phyloP scores from a whole-genome alignment of 2,797 vertebrate genomes.

The Phylloscopus collybita region DNA sequence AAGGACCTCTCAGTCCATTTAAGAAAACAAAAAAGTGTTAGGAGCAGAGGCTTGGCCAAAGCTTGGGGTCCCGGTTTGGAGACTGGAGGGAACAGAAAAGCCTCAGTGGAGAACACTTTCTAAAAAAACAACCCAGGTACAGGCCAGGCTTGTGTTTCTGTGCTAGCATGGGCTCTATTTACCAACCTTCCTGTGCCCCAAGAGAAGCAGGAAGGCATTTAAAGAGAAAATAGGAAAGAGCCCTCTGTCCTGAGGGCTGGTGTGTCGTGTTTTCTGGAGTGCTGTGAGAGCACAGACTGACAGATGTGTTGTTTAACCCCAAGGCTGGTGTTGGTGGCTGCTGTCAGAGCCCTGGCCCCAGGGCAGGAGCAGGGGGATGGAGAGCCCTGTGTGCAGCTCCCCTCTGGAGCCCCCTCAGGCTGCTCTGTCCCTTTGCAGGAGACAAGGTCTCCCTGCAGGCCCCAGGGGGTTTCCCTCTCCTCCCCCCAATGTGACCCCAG shows the following conservation, averaged over 20 bases:
- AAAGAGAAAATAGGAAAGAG: neutral
- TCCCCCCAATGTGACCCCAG: neutral
- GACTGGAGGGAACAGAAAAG: slow-evolving; percentile 60
- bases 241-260: neutral
- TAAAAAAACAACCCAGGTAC: slow-evolving; percentile 39
- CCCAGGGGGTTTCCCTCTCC: neutral
- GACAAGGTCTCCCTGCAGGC: neutral
- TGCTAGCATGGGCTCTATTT: neutral
- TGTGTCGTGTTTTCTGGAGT: neutral
- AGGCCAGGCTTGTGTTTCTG: slow-evolving; percentile 51
- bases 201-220: neutral
- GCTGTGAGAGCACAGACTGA: neutral
- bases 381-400: neutral
- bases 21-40: slow-evolving; percentile 68
- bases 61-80: neutral
- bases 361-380: neutral
- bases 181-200: neutral
- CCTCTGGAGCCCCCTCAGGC: neutral
- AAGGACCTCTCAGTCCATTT: slow-evolving; percentile 62
- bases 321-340: neutral
- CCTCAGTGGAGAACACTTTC: slow-evolving; percentile 62
- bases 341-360: neutral
- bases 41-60: slow-evolving; percentile 61
- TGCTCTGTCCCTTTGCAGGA: neutral
- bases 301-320: neutral